Evolutionary conservation across 2,113 vertebrate species (phyloP).

Genomic region (Tetraodon nigroviridis): DNA sequence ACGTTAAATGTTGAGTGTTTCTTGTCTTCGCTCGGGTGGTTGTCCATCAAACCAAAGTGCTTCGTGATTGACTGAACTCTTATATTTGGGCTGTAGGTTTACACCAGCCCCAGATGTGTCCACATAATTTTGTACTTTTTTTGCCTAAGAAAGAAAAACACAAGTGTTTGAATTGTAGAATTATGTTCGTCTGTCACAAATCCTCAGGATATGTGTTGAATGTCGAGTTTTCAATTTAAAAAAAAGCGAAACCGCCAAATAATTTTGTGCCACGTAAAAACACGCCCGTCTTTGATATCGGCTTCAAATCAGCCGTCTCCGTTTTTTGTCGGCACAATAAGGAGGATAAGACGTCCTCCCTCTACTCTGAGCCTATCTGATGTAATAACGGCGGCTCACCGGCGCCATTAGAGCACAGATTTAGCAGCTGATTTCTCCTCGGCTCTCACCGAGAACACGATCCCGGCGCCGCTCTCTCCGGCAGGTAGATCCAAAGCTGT

Average conservation of each 20-base stretch:
- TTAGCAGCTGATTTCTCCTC: constrained; percentile 40
- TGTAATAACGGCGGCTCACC: constrained; percentile 17
- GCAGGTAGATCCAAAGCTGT: constrained; percentile 56
- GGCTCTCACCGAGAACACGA: constrained; percentile 27
- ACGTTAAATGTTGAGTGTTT: too few species aligned
- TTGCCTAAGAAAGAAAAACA: background rate
- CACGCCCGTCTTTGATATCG: background rate
- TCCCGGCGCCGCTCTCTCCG: constrained; percentile 26
- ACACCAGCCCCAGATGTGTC: background rate
- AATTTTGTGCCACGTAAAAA: background rate
- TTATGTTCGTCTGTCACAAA: too few species aligned
- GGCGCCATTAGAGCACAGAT: constrained; percentile 33
- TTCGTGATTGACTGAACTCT: background rate
- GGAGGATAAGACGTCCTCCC: constrained; percentile 25
- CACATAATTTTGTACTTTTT: background rate
- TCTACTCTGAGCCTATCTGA: constrained; percentile 22
- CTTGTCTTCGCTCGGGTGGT: too few species aligned
- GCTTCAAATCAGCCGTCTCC: constrained; percentile 1
- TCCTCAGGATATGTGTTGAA: too few species aligned
- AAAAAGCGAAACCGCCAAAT: background rate
- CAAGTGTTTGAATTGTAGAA: too few species aligned
- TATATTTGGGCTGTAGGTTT: background rate
- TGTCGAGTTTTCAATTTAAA: too few species aligned
- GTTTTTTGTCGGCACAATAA: constrained; percentile 2
- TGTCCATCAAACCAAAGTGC: too few species aligned